Percentiles rank a stretch among this genome's conserved stretches.
Conservation (phyloP, 1,140 invertebrate species). For the Drosophila nasuta region DNA sequence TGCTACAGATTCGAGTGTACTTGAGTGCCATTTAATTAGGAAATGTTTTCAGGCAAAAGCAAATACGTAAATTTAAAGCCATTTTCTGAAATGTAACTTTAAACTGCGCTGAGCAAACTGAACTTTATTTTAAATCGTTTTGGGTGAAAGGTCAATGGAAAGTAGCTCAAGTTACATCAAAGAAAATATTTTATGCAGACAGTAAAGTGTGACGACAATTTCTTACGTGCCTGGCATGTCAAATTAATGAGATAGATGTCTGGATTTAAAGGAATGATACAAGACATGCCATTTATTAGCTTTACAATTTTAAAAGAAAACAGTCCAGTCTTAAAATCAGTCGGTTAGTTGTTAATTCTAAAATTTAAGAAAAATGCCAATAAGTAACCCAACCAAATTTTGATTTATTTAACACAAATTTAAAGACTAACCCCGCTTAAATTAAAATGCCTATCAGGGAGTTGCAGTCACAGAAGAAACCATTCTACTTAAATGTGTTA, state of each 20-base stretch:
- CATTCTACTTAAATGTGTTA: neutral
- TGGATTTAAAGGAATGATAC: neutral
- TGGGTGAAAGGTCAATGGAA: neutral
- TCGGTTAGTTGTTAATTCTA: neutral
- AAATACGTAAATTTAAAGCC: too few species aligned
- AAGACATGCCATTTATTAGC: neutral
- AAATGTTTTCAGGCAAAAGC: neutral
- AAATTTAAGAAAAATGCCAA: neutral
- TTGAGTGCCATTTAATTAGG: neutral
- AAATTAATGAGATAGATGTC: neutral
- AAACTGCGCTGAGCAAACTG: neutral
- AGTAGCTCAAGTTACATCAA: constrained; percentile 5
- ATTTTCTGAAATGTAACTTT: neutral
- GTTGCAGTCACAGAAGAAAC: neutral
- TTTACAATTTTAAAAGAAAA: neutral
- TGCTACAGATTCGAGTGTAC: neutral
- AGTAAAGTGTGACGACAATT: constrained; percentile 3
- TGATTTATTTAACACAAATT: neutral
- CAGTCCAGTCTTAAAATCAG: neutral
- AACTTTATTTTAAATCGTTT: neutral
- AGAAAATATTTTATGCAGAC: neutral
- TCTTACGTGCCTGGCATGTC: constrained; percentile 3
- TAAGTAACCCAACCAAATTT: neutral
- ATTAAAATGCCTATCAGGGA: constrained; percentile 1
- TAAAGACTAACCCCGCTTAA: neutral